Conservation (phyloP, 2,113 vertebrate genomes). For the Planiliza haematocheilus region DNA sequence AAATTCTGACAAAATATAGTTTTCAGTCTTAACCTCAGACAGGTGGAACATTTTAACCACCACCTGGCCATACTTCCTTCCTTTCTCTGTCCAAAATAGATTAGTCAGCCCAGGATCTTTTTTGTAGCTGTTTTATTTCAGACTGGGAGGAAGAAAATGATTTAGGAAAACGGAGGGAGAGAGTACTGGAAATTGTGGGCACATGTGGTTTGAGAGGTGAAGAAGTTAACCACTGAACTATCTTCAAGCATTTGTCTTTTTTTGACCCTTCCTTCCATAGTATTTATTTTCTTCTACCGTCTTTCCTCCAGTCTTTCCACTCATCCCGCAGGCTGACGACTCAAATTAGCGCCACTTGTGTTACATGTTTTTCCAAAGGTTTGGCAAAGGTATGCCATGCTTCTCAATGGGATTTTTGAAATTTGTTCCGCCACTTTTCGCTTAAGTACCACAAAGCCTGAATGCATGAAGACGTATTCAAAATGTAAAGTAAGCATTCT, state of each 20-base stretch:
- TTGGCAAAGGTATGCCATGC: slow-evolving; percentile 49
- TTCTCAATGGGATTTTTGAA: slow-evolving; percentile 60
- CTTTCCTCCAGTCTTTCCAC: slow-evolving; percentile 1
- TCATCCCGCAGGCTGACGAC: slow-evolving; percentile 27
- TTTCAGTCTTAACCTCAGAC: neutral
- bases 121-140: neutral
- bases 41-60: neutral
- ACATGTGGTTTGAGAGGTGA: slow-evolving; percentile 44
- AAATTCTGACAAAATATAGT: neutral
- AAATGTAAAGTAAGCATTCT: slow-evolving; percentile 8
- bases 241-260: slow-evolving; percentile 35
- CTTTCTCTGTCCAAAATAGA: neutral
- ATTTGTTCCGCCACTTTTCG: slow-evolving; percentile 62
- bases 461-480: neutral
- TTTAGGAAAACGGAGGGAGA: neutral
- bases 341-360: slow-evolving; percentile 43
- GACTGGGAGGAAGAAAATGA: neutral
- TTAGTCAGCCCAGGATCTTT: neutral
- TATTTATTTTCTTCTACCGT: neutral
- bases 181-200: slow-evolving; percentile 12
- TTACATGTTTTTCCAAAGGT: slow-evolving; percentile 56
- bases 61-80: neutral
- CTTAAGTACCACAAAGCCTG: slow-evolving; percentile 39
- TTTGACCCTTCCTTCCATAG: neutral
- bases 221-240: slow-evolving; percentile 35